Evolutionary conservation across 2,888 invertebrate species (phyloP).

Genomic region (Thera britannica): DNA sequence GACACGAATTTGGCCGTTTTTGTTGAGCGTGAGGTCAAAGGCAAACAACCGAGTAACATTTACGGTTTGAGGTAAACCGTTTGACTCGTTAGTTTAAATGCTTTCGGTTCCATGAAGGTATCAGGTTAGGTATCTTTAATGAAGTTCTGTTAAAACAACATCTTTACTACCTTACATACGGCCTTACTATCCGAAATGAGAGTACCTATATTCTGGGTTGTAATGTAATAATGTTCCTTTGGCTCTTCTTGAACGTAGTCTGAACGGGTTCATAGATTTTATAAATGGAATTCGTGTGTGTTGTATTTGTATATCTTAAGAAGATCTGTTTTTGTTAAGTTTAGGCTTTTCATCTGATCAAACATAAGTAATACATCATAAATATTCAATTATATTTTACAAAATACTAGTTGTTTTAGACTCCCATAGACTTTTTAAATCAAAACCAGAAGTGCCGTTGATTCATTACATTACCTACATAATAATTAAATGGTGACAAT

Average conservation of each 20-base stretch:
- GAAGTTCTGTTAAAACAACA: not conserved
- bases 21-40: slow-evolving; percentile 56
- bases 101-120: not conserved
- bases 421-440: slow-evolving; percentile 10
- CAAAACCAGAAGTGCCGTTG: slow-evolving; percentile 21
- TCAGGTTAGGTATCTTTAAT: not conserved
- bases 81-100: slow-evolving; percentile 26
- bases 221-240: too few relatives aligned
- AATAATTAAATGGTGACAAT: slow-evolving; percentile 44
- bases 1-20: slow-evolving; percentile 34
- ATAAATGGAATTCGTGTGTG: too few relatives aligned
- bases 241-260: too few relatives aligned
- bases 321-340: too few relatives aligned
- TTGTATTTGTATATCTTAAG: too few relatives aligned
- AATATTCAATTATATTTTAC: not conserved
- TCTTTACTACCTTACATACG: too few relatives aligned
- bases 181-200: too few relatives aligned
- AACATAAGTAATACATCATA: too few relatives aligned
- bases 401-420: not conserved
- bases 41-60: slow-evolving; percentile 57
- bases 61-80: slow-evolving; percentile 43
- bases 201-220: too few relatives aligned
- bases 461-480: slow-evolving; percentile 28
- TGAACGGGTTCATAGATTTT: too few relatives aligned
- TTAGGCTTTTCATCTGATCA: too few relatives aligned